A percentile compares a stretch with the other conserved stretches of the same genome.
phyloP scores from a whole-genome alignment of 2,797 vertebrate genomes.

The Arctocebus calabarensis region DNA sequence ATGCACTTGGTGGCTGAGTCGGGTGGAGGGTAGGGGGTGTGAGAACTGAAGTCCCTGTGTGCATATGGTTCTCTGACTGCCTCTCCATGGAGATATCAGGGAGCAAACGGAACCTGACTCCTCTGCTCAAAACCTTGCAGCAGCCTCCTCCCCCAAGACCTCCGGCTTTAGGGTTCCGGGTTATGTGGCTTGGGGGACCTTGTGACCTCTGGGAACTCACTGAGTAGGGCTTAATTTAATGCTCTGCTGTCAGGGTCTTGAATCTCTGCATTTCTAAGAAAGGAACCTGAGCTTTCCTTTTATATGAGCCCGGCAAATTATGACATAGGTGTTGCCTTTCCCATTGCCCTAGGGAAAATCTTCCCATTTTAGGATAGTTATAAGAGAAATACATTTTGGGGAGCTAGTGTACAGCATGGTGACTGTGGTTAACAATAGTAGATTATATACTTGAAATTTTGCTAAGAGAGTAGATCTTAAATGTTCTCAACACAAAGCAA shows the following conservation, averaged over 20 bases:
- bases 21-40: fast-evolving
- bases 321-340: not conserved
- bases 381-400: not conserved
- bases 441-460: not conserved
- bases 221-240: not conserved
- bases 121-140: not conserved
- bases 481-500: not conserved
- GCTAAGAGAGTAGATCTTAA: not conserved
- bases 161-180: not conserved
- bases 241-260: not conserved
- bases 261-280: constrained; percentile 9
- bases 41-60: not conserved
- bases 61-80: not conserved
- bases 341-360: not conserved
- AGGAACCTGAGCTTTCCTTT: not conserved
- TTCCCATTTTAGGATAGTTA: not conserved
- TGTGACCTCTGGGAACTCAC: too few species aligned
- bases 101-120: not conserved
- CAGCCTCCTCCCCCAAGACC: fast-evolving
- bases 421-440: not conserved
- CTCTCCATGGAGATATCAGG: not conserved
- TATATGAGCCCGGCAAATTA: not conserved
- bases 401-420: not conserved
- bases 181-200: not conserved
- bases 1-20: fast-evolving